Conservation (phyloP, 2,113 vertebrate species). For the Xyrauchen texanus region DNA sequence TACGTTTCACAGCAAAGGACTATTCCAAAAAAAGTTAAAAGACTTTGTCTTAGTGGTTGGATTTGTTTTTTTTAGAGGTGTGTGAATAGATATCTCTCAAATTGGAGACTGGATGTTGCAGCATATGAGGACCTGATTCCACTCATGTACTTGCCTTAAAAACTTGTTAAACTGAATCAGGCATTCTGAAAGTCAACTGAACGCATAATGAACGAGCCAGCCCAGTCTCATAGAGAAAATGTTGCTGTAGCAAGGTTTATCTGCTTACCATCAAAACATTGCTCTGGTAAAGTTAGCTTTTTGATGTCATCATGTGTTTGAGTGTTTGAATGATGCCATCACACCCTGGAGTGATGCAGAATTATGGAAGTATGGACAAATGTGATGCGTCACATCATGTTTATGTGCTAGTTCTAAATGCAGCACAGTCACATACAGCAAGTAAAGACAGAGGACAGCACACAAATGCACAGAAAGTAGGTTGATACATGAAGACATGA, state of each 20-base stretch:
- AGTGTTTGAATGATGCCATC: not conserved
- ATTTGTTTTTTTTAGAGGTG: conserved; percentile 6
- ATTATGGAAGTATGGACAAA: too few relatives aligned
- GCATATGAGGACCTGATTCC: not conserved
- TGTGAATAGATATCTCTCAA: not conserved
- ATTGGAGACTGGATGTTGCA: not conserved
- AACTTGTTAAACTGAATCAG: not conserved
- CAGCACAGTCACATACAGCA: too few relatives aligned
- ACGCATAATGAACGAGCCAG: not conserved
- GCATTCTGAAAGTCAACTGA: not conserved
- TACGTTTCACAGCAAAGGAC: not conserved
- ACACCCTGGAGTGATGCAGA: not conserved
- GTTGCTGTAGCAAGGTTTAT: not conserved
- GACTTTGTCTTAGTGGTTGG: not conserved
- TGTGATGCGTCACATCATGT: too few relatives aligned
- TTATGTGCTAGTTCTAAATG: too few relatives aligned
- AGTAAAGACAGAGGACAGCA: too few relatives aligned
- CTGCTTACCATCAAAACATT: not conserved
- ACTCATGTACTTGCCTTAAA: not conserved
- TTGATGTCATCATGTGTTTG: not conserved
- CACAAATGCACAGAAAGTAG: not conserved
- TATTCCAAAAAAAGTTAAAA: not conserved
- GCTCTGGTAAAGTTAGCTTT: not conserved
- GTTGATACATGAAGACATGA: too few relatives aligned
- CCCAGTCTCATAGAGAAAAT: not conserved